Evolutionary conservation across 2,888 invertebrate species (phyloP), one percentile per base, ranked within the genome.

Genomic region (Drosophila fulvimacula): DNA sequence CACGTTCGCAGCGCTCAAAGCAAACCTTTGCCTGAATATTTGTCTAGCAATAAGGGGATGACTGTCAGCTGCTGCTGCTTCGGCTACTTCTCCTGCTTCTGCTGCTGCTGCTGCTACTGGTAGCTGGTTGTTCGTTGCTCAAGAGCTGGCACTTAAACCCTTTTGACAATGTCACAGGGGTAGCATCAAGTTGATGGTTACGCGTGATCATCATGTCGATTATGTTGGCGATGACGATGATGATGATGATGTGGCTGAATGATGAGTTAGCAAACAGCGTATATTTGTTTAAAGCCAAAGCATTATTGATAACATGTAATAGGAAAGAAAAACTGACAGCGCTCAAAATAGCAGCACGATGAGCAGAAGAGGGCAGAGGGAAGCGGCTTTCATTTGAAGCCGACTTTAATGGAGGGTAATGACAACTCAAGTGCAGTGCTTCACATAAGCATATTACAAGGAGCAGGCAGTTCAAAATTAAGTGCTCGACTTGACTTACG

Each of bases 91-190:
- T 63, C 24, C 56, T 30, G n/a, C n/a, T n/a, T n/a, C n/a, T n/a
- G 5, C 27, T 58, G 19, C 61, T 73, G 72, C 82, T 82, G 73
- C 61, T 61, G 56, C 64, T 44, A n/a, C 51, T 76, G 41, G 9
- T 21, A 59, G 44, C 62, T 64, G 44, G 61, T 69, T 82, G 59
- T 46, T 73, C 79, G 62, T 34, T 27, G 73, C 81, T 85, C 74
- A 82, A 88, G 88, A 79, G 71, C 71, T 66, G 88, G 78, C 88
- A 88, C 83, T 83, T 83, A 88, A 83, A 88, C 88, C 83, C 83
- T 88, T 83, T 82, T 78, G 86, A 83, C 83, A 83, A 88, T 83
- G 88, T 85, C 88, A 88, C 72, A 60, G 77, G 66, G 81, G 74
- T 57, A 69, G 76, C 80, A 82, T 85, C 79, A 85, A 85, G 82